A percentile compares a stretch with the other conserved stretches of the same genome.
Conservation (phyloP, 2,113 vertebrate genomes). For the Xyrauchen texanus region DNA sequence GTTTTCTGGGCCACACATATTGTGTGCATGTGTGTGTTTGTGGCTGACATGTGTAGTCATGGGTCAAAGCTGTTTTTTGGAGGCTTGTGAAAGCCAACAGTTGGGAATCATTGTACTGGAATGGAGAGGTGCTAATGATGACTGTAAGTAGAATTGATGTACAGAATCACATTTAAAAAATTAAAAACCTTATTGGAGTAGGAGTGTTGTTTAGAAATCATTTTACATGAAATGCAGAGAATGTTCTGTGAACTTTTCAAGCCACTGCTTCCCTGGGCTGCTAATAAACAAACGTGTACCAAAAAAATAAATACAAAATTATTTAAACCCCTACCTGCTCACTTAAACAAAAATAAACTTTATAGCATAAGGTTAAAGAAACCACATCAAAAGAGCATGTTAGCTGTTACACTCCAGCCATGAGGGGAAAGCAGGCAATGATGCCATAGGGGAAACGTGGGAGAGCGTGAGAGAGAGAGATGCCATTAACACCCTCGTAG, state of each 20-base stretch:
- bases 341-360: too few species aligned
- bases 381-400: too few species aligned
- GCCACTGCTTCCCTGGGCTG: neutral
- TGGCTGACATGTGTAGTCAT: constrained; percentile 21
- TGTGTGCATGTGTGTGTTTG: constrained; percentile 14
- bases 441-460: too few species aligned
- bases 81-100: constrained; percentile 32
- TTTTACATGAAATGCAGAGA: constrained; percentile 23
- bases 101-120: constrained; percentile 37
- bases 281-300: too few species aligned
- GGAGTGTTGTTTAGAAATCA: constrained; percentile 29
- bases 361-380: too few species aligned
- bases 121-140: constrained; percentile 50
- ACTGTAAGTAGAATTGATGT: constrained; percentile 36
- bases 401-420: too few species aligned
- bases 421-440: too few species aligned
- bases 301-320: too few species aligned
- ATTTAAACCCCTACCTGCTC: too few species aligned
- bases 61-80: constrained; percentile 35
- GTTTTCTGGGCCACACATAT: constrained; percentile 2
- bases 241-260: constrained; percentile 5
- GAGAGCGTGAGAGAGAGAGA: too few species aligned
- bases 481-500: too few species aligned
- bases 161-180: constrained; percentile 47
- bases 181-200: constrained; percentile 27